Conservation (phyloP, 2,888 invertebrate species). For the Leptopterna dolabrata region DNA sequence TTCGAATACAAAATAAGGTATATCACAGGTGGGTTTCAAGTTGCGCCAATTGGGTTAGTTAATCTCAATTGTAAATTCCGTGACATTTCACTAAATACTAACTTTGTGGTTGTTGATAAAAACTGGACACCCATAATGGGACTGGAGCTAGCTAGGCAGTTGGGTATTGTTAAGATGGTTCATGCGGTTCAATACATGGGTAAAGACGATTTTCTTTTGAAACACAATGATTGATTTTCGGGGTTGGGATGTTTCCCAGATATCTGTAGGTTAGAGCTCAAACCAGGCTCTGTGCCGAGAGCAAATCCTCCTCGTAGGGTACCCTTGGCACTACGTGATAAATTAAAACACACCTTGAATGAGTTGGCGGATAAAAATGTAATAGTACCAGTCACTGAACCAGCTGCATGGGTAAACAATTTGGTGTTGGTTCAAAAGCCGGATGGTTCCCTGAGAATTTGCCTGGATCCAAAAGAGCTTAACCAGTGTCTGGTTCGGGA, state of each 20-base stretch:
- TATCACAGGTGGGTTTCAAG: background rate
- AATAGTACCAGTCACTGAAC: background rate
- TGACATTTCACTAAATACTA: background rate
- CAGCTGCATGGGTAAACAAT: background rate
- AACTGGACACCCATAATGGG: background rate
- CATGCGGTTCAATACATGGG: background rate
- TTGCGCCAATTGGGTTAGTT: background rate
- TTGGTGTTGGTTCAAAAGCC: background rate
- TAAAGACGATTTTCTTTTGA: background rate
- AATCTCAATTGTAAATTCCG: background rate
- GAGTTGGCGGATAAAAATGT: background rate
- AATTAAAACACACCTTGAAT: background rate
- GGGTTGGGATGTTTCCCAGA: background rate
- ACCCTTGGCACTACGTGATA: background rate
- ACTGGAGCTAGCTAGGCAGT: background rate
- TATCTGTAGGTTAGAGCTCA: background rate
- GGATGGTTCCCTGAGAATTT: background rate
- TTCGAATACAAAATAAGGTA: too few relatives aligned
- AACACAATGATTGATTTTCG: background rate
- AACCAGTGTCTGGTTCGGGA: background rate
- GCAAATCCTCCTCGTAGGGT: background rate
- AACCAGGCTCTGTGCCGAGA: background rate
- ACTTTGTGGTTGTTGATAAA: background rate
- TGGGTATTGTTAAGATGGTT: background rate
- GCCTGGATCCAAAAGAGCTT: background rate